Evolutionary conservation across 2,797 vertebrate species (phyloP), one percentile per base, ranked within the genome.

Genomic region (Siniperca undulata): DNA sequence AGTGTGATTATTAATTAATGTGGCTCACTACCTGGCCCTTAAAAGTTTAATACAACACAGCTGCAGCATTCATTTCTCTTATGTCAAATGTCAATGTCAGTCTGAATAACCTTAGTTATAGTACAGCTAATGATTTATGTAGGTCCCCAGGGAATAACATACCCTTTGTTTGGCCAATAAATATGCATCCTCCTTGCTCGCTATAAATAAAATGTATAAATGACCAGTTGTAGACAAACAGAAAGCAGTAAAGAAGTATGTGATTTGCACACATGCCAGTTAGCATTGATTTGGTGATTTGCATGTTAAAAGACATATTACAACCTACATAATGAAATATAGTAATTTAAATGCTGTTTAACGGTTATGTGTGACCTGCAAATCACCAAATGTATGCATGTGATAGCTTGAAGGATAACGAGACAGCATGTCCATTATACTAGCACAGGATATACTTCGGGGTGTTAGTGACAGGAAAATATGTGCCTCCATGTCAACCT

Each of bases 401-500:
- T 50, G 19, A 48, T 24, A 70, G 71, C 22, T 36, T 44, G 50
- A 67, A 78, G 34, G 48, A 30, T 70, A 53, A 53, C 19, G 16
- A 24, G 9, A 52, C 56, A 46, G 27, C 16, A 27, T 42, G 22
- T 68, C 83, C 61, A 36, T 74, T 52, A 61, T 19, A 22, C 30
- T 3, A 30, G 19, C 14, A 24, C 3, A 60, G 14, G 17, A 56
- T 66, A 2, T 17, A 48, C 38, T 66, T 71, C 46, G 71, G 22
- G 7, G 61, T 13, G 9, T 27, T 11, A 58, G 53, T 30, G 53
- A 71, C 62, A 68, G 69, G 40, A 75, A 73, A 70, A 76, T 42
- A 78, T 78, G 62, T 60, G 58, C 36, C 59, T 70, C 3, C 42
- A 11, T 60, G 40, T 67, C 52, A 58, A 1, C 10, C 17, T 60